phyloP scores from a whole-genome alignment of 2,113 vertebrate species.

The human (Homo sapiens) region DNA sequence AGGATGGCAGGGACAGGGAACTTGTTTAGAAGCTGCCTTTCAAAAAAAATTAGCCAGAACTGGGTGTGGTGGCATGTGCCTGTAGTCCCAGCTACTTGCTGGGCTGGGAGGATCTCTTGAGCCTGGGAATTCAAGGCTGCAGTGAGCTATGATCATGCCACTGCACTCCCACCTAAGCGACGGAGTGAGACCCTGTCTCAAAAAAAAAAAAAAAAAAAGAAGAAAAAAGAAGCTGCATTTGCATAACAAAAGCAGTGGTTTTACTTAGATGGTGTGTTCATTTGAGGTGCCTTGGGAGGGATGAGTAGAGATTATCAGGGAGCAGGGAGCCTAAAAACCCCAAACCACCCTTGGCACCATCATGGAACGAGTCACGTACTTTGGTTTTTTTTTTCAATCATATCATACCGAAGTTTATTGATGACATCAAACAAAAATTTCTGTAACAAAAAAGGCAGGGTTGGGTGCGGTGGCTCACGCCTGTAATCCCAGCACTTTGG shows the following conservation, averaged over 20 bases:
- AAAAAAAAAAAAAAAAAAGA: too few relatives aligned
- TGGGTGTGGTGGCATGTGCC: too few relatives aligned
- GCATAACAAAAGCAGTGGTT: not conserved
- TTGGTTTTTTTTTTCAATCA: constrained; percentile 61
- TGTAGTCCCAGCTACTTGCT: too few relatives aligned
- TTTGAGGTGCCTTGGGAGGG: not conserved
- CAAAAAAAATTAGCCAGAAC: not conserved
- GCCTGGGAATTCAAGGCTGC: too few relatives aligned
- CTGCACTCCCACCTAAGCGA: too few relatives aligned
- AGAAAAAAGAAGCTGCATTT: not conserved
- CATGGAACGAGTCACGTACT: not conserved
- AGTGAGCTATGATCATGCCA: too few relatives aligned
- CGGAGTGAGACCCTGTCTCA: too few relatives aligned
- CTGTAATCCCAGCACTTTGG: too few relatives aligned
- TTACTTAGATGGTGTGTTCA: not conserved
- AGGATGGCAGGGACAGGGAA: not conserved
- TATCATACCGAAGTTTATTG: constrained; percentile 91
- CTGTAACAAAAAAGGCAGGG: constrained; percentile 85
- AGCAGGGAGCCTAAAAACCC: not conserved
- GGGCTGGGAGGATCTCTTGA: too few relatives aligned
- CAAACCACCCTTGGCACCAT: not conserved
- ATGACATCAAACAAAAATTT: constrained; percentile 86
- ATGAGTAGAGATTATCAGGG: not conserved
- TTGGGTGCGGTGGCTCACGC: too few relatives aligned
- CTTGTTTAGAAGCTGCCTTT: not conserved